Evolutionary conservation across 1,140 invertebrate genomes (phyloP), one percentile per base, ranked within the genome.

Genomic region (Microplitis demolitor): DNA sequence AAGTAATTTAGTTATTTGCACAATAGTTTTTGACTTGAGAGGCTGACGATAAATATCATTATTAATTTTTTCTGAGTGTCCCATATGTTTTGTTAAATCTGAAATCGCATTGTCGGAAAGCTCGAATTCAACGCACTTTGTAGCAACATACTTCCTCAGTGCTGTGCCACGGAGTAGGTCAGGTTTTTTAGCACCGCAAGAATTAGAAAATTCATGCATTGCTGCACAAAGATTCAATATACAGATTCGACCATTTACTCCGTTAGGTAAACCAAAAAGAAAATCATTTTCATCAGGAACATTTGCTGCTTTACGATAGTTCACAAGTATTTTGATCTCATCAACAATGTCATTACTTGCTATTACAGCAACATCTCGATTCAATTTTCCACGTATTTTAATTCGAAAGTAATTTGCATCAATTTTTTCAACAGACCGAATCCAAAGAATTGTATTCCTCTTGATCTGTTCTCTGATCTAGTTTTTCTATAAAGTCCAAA

Each of bases 81-180:
- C 74, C 74, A 75, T 72, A 34, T 61, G 73, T n/a, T 72, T 73
- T 0, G 74, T 71, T 34, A 75, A 33, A 60, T 45, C 37, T 8
- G 31, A 53, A 2, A 72, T 24, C 31, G 73, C 4, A 60, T 72
- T 60, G 31, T 62, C 60, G 3, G 31, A 34, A 2, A 62, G 8
- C 4, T 62, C 24, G 3, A 13, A 34, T 37, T 35, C 0, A n/a
- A 4, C 34, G 4, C 33, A 35, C 4, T 62, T n/a, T 13, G 60
- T 62, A 4, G 66, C 67, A 11, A 74, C 56, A 33, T 74, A 61
- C 35, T 74, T 69, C 0, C 51, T 9, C 13, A 74, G 24, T 51
- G 16, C 11, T 11, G 63, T 72, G 0, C 33, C 51, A 50, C 63
- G 51, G 16, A 72, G 34, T 8, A 35, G 8, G n/a, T 66, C 11